Evolutionary conservation across 1,140 invertebrate genomes (phyloP).

Genomic region (Apis dorsata): DNA sequence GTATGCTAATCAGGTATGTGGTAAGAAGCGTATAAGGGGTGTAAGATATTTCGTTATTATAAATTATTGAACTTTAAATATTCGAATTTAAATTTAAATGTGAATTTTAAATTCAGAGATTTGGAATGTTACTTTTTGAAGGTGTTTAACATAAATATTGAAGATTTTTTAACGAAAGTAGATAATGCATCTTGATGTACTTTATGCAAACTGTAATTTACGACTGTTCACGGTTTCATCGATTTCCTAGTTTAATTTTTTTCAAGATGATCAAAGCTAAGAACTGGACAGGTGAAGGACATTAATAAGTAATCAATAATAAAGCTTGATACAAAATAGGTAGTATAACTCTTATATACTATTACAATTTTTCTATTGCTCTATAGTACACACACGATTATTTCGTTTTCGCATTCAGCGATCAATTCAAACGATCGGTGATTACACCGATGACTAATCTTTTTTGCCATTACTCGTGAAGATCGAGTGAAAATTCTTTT

Average conservation of each 20-base stretch:
- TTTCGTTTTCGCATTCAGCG: constrained; percentile 40
- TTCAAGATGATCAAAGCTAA: neutral
- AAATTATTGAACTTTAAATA: neutral
- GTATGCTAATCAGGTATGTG: neutral
- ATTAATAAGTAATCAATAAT: neutral
- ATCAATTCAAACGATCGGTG: constrained; percentile 59
- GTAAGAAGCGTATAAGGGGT: neutral
- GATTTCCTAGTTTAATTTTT: too few relatives aligned
- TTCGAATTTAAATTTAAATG: neutral
- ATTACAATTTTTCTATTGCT: constrained; percentile 25
- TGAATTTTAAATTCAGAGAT: too few relatives aligned
- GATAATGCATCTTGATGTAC: too few relatives aligned
- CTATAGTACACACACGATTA: neutral
- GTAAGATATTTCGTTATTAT: neutral
- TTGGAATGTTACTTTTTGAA: too few relatives aligned
- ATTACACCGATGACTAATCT: constrained; percentile 37
- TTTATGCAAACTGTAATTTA: neutral
- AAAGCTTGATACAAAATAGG: neutral
- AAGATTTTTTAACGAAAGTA: too few relatives aligned
- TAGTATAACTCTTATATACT: neutral
- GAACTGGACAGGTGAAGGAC: neutral
- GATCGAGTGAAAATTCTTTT: neutral
- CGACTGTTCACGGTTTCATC: neutral
- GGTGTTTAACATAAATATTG: too few relatives aligned
- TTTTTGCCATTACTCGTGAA: neutral